Evolutionary conservation across 2,888 invertebrate species (phyloP).

Genomic region (Agrenia bidenticulata): DNA sequence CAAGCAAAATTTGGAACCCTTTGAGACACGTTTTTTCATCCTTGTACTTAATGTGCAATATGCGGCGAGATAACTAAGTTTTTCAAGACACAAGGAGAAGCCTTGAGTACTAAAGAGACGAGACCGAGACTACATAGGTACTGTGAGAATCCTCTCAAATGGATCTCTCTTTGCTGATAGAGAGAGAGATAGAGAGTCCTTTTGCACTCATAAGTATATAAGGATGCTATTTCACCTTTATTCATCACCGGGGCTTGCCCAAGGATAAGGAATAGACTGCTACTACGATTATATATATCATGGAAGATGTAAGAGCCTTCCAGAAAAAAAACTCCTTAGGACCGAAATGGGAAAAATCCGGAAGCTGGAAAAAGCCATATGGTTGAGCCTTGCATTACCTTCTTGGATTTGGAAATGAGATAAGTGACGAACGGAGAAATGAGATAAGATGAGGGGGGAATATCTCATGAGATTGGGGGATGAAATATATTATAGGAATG

Average conservation of each 20-base stretch:
- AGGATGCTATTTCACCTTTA: too few species aligned
- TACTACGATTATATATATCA: too few species aligned
- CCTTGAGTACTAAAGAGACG: neutral
- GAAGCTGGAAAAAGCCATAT: too few species aligned
- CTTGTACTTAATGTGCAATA: constrained; percentile 17
- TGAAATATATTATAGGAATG: too few species aligned
- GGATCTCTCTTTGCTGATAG: neutral
- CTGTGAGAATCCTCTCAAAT: constrained; percentile 8
- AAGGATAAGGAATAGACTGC: too few species aligned
- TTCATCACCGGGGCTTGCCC: too few species aligned
- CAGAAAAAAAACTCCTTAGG: too few species aligned
- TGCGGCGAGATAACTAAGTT: constrained; percentile 23
- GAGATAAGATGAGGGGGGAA: constrained; percentile 7
- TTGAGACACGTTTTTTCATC: constrained; percentile 11
- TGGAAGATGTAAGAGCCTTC: too few species aligned
- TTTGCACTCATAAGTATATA: too few species aligned
- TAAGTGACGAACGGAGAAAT: constrained; percentile 6
- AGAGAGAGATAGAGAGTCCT: too few species aligned
- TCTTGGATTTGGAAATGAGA: constrained; percentile 1
- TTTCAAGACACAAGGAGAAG: neutral
- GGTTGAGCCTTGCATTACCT: too few species aligned
- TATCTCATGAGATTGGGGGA: constrained; percentile 4
- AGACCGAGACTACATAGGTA: neutral
- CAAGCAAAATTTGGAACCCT: constrained; percentile 12
- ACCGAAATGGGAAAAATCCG: too few species aligned